Evolutionary conservation across 1,140 invertebrate species (phyloP).

Genomic region (Elymnias hypermnestra): DNA sequence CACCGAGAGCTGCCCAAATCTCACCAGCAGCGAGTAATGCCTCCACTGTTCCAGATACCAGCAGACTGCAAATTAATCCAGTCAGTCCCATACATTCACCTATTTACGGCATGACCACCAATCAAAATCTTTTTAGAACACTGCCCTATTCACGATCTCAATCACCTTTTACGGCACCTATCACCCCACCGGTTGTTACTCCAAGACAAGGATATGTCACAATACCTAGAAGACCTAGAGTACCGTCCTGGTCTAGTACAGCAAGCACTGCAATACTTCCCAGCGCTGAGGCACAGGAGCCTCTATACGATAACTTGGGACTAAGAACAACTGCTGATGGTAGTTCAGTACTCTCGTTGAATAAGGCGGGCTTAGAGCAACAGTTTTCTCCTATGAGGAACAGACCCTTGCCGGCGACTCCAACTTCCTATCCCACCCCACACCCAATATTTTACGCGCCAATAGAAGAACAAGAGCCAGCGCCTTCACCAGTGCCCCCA

Average conservation of each 20-base stretch:
- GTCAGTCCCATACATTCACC: slow-evolving; percentile 75
- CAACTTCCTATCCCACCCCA: slow-evolving; percentile 61
- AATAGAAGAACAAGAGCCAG: slow-evolving; percentile 80
- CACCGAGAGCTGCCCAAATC: slow-evolving; percentile 79
- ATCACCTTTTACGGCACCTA: slow-evolving; percentile 81
- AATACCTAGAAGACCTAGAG: slow-evolving; percentile 87
- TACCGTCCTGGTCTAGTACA: slow-evolving; percentile 87
- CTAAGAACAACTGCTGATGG: slow-evolving; percentile 89
- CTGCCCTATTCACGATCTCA: slow-evolving; percentile 84
- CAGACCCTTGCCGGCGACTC: slow-evolving; percentile 77
- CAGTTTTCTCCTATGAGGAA: slow-evolving; percentile 77
- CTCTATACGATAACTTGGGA: slow-evolving; percentile 90
- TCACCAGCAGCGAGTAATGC: slow-evolving; percentile 84
- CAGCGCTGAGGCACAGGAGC: slow-evolving; percentile 79
- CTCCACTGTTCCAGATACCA: slow-evolving; percentile 85
- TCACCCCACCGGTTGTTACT: slow-evolving; percentile 77
- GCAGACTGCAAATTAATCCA: slow-evolving; percentile 69
- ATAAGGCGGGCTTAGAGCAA: slow-evolving; percentile 76
- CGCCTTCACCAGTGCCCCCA: slow-evolving; percentile 57
- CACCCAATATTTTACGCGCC: slow-evolving; percentile 77
- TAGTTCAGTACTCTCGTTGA: slow-evolving; percentile 86
- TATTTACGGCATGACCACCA: slow-evolving; percentile 72
- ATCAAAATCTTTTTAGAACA: slow-evolving; percentile 79
- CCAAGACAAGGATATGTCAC: slow-evolving; percentile 89
- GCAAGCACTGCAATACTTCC: slow-evolving; percentile 76